Conservation (phyloP, 2,797 vertebrate species). For the Tiaroga cobitis region DNA sequence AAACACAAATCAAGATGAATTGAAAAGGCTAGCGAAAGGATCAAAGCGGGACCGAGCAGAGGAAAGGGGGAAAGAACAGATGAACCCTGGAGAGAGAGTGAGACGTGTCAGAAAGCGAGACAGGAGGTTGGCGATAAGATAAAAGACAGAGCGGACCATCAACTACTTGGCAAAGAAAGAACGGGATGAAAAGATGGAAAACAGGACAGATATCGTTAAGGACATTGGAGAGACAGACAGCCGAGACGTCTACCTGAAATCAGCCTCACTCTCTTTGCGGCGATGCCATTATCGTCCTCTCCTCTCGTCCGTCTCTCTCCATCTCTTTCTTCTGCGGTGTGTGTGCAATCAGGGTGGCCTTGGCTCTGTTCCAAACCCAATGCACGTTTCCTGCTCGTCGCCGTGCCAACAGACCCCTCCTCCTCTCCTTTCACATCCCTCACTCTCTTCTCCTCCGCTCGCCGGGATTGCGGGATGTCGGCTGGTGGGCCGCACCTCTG, state of each 20-base stretch:
- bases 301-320: conserved; percentile 69
- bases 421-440: conserved; percentile 32
- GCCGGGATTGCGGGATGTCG: conserved; percentile 60
- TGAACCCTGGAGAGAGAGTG: conserved; percentile 33
- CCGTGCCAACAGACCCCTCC: conserved; percentile 63
- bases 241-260: conserved; percentile 58
- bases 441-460: conserved; percentile 51
- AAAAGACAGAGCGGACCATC: conserved; percentile 44
- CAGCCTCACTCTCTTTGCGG: conserved; percentile 84
- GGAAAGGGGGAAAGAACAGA: conserved; percentile 39
- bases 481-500: conserved; percentile 70
- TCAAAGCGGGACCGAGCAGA: conserved; percentile 36
- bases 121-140: conserved; percentile 62
- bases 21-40: conserved; percentile 37
- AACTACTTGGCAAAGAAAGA: conserved; percentile 32
- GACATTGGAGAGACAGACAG: conserved; percentile 4
- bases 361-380: conserved; percentile 79
- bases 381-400: conserved; percentile 83
- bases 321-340: conserved; percentile 67
- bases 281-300: conserved; percentile 72
- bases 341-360: conserved; percentile 78
- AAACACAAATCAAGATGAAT: conserved; percentile 53
- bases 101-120: conserved; percentile 56
- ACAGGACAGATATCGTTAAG: conserved; percentile 12
- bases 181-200: conserved; percentile 39